Base-by-base conservation (phyloP, 2,888 invertebrate genomes). In the Andrena chrysosceles region DNA sequence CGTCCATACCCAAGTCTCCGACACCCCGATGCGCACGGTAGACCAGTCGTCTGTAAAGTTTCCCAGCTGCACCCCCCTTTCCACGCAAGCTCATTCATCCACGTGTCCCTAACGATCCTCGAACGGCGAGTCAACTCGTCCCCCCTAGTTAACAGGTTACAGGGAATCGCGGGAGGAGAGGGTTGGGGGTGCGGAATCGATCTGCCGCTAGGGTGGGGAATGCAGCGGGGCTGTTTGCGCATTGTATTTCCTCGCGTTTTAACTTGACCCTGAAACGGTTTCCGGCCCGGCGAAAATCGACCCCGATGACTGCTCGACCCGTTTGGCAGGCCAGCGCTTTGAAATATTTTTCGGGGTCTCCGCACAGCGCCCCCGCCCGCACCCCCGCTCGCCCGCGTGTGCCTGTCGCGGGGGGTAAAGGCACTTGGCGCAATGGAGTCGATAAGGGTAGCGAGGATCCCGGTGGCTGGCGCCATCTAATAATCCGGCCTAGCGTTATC, bases 371-470 rank as follows among this genome's bases (percentile, higher is more conserved):
- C 10, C 10, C 29, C n/a, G 26, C 26, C 7, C 35, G 16, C 42
- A 2, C 13, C 20, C 23, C 23, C 23, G 26, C 23, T 26, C 10
- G 31, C n/a, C 23, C 42, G 26, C 23, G 1, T 16, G 20, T 16
- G 6, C n/a, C 63, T 78, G 71, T 52, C 72, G 83, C 68, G 75
- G 80, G 76, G 78, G 69, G 72, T 69, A 83, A 84, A 71, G 73
- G 77, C 79, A 77, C 82, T 88, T 91, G 90, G 85, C 88, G 90
- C 91, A 90, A 82, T 85, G 84, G 70, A 88, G 92, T 92, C 91
- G 92, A 92, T 92, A 91, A 89, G 84, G 71, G 79, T 81, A 85
- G 82, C 83, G 74, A 86, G 77, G 60, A 68, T 71, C 26, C 59
- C 62, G 77, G 23, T 73, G n/a, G 31, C 85, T 85, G 83, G 79